A percentile compares a stretch with the other conserved stretches of the same genome.
These are phyloP conservation scores for Bombylius discolor DNA, from an alignment of 2,888 invertebrate species.

Conservation along the genomic window DNA sequence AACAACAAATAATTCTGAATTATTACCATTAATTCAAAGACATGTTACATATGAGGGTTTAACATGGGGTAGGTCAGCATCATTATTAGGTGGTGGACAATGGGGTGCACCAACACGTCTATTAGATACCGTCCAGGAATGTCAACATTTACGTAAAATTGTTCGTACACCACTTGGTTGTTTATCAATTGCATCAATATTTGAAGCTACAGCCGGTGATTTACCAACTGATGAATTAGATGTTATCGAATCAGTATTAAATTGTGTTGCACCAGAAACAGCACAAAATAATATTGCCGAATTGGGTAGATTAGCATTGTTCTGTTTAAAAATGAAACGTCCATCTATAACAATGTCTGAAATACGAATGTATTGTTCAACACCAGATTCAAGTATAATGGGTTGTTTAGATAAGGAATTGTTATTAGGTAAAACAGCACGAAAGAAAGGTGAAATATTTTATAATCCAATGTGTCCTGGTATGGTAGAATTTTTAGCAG, in stretches of 20 bases:
- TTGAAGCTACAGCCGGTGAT: slow-evolving; percentile 36
- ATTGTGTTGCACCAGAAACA: slow-evolving; percentile 28
- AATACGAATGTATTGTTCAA: slow-evolving; percentile 36
- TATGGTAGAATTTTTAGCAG: slow-evolving; percentile 42
- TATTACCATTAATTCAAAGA: slow-evolving; percentile 38
- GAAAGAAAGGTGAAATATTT: slow-evolving; percentile 33
- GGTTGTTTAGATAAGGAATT: slow-evolving; percentile 38
- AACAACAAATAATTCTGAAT: slow-evolving; percentile 27
- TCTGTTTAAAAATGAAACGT: slow-evolving; percentile 38
- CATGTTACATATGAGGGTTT: slow-evolving; percentile 39
- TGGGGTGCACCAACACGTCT: slow-evolving; percentile 37
- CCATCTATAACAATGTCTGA: slow-evolving; percentile 40
- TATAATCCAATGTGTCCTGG: slow-evolving; percentile 40
- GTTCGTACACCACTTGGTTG: slow-evolving; percentile 42
- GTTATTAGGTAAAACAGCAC: slow-evolving; percentile 33
- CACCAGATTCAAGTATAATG: slow-evolving; percentile 33
- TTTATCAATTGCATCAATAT: slow-evolving; percentile 40
- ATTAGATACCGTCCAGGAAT: slow-evolving; percentile 34
- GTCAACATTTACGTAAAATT: slow-evolving; percentile 33
- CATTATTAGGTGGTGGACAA: slow-evolving; percentile 38
- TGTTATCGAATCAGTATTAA: slow-evolving; percentile 30
- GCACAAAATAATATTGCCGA: slow-evolving; percentile 34
- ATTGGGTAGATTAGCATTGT: slow-evolving; percentile 40
- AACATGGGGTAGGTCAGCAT: slow-evolving; percentile 39
- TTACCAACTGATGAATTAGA: slow-evolving; percentile 30